Evolutionary conservation across 1,140 invertebrate genomes (phyloP).

Genomic region (Drosophila kurseongensis): DNA sequence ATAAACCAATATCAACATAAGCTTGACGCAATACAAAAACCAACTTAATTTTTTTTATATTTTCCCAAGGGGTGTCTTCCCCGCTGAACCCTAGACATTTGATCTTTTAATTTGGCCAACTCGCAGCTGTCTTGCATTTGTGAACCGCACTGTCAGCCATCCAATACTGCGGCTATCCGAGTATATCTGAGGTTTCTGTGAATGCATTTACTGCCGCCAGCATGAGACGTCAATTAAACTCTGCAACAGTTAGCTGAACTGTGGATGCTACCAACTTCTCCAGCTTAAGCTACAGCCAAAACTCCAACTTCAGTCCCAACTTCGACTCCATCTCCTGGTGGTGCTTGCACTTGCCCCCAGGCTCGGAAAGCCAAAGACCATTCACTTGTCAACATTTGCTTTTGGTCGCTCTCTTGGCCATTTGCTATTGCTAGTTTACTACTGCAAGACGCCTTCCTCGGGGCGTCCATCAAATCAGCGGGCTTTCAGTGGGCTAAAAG

Average conservation of each 20-base stretch:
- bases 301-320: constrained; percentile 1
- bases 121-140: constrained; percentile 20
- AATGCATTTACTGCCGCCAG: constrained; percentile 47
- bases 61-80: no score
- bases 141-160: constrained; percentile 30
- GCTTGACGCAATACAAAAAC: no score
- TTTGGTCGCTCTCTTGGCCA: constrained; percentile 32
- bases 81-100: constrained; percentile 7
- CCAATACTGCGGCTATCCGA: constrained; percentile 12
- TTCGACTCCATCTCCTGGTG: constrained; percentile 16
- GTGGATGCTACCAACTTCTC: constrained; percentile 44
- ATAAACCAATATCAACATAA: no score
- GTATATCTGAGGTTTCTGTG: constrained; percentile 43
- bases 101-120: constrained; percentile 27
- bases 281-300: background rate
- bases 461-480: constrained; percentile 58
- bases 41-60: no score
- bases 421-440: constrained; percentile 41
- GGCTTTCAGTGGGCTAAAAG: constrained; percentile 47
- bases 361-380: constrained; percentile 63
- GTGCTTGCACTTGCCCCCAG: constrained; percentile 37
- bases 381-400: constrained; percentile 61
- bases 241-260: constrained; percentile 46
- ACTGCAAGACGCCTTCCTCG: constrained; percentile 50
- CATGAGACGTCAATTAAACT: constrained; percentile 52